A percentile compares a stretch with the other conserved stretches of the same genome.
These are phyloP conservation scores for Ctenomys sociabilis DNA, from an alignment of 2,113 vertebrate species.

Conservation along the genomic window DNA sequence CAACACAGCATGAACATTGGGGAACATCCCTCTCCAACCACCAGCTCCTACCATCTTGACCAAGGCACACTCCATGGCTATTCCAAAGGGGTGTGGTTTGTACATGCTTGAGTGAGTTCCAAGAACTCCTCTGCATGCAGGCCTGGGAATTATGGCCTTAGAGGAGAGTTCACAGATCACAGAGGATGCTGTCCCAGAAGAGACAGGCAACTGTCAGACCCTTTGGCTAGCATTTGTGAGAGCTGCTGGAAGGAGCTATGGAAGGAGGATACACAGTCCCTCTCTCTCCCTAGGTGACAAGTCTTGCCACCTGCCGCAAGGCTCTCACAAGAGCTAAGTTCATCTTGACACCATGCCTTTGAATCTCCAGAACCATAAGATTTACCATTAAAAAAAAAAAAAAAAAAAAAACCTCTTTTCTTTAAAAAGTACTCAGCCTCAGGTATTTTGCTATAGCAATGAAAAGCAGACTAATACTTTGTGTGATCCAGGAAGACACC, in stretches of 20 bases:
- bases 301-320: not conserved
- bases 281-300: not conserved
- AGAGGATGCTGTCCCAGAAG: not conserved
- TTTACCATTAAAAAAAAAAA: too few species aligned
- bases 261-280: not conserved
- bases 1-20: fast-evolving
- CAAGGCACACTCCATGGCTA: not conserved
- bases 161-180: too few species aligned
- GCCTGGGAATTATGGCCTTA: not conserved
- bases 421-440: not conserved
- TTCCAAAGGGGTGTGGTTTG: not conserved
- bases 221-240: not conserved
- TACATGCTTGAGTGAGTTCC: not conserved
- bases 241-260: not conserved
- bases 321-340: not conserved
- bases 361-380: not conserved
- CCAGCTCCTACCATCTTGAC: not conserved
- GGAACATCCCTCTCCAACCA: fast-evolving
- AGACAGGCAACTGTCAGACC: not conserved
- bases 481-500: not conserved
- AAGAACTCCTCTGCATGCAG: not conserved
- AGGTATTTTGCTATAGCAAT: not conserved
- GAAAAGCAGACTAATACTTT: not conserved
- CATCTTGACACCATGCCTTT: not conserved
- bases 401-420: not conserved